phyloP scores from a whole-genome alignment of 1,140 invertebrate genomes.

The Heliconius himera region DNA sequence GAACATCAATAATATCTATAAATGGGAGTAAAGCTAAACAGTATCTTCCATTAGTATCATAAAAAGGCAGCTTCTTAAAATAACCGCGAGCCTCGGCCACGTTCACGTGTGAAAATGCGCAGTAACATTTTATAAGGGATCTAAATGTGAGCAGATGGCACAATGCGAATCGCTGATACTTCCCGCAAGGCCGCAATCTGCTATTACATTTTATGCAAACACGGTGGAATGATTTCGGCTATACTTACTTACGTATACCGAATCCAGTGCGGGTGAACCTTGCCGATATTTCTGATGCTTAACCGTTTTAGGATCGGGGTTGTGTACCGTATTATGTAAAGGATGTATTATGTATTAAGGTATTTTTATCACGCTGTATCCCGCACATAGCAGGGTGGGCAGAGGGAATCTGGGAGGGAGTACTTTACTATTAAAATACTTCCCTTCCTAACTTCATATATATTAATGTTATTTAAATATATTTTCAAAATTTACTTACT shows the following conservation, averaged over 20 bases:
- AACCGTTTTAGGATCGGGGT: conserved; percentile 1
- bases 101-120: conserved; percentile 74
- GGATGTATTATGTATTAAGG: no score
- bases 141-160: conserved; percentile 77
- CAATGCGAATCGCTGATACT: conserved; percentile 69
- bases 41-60: conserved; percentile 74
- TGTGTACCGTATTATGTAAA: neutral
- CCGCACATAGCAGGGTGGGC: no score
- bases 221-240: conserved; percentile 45
- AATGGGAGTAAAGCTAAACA: conserved; percentile 63
- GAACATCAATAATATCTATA: conserved; percentile 18
- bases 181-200: conserved; percentile 68
- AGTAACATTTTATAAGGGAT: conserved; percentile 80
- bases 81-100: conserved; percentile 62
- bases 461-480: no score
- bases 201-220: conserved; percentile 54
- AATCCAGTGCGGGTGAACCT: conserved; percentile 36
- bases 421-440: no score
- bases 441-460: no score
- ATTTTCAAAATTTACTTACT: no score
- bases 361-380: no score
- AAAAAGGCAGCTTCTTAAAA: conserved; percentile 72
- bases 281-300: conserved; percentile 34
- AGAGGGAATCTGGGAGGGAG: no score
- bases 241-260: conserved; percentile 22